These are phyloP conservation scores for Lerista edwardsae DNA, from an alignment of 2,797 vertebrate species.

Conservation along the genomic window DNA sequence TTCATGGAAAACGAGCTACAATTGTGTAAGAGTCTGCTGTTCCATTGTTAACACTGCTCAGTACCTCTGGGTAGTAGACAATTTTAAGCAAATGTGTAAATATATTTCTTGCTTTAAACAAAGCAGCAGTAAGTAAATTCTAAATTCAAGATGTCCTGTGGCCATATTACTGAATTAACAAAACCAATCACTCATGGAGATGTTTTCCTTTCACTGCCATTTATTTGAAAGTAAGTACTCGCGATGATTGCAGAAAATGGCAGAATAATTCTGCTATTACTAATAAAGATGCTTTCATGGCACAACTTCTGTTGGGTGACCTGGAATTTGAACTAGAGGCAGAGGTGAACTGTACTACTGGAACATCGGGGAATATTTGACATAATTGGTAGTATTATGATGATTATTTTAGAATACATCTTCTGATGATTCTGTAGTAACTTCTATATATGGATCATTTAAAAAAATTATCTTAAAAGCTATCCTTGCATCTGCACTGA, in stretches of 20 bases:
- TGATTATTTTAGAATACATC: not conserved
- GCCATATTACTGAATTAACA: not conserved
- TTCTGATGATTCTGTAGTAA: constrained; percentile 47
- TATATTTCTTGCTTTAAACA: not conserved
- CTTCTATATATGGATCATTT: constrained; percentile 17
- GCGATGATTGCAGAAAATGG: not conserved
- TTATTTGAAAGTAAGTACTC: not conserved
- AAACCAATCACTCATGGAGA: not conserved
- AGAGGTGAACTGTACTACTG: not conserved
- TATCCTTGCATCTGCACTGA: not conserved
- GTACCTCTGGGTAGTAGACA: not conserved
- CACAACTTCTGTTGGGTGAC: not conserved
- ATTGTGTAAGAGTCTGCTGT: not conserved
- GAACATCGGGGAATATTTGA: not conserved
- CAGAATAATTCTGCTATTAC: too few species aligned
- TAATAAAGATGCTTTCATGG: not conserved
- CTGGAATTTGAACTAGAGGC: not conserved
- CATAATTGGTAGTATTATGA: too few species aligned
- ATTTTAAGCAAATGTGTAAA: not conserved
- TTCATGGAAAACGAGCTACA: not conserved
- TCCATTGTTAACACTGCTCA: not conserved
- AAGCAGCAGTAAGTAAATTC: not conserved
- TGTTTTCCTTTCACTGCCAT: not conserved
- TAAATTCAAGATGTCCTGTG: not conserved
- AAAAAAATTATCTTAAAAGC: constrained; percentile 49